These are phyloP conservation scores for Xanthia togata DNA, from an alignment of 2,888 invertebrate species.

Conservation along the genomic window DNA sequence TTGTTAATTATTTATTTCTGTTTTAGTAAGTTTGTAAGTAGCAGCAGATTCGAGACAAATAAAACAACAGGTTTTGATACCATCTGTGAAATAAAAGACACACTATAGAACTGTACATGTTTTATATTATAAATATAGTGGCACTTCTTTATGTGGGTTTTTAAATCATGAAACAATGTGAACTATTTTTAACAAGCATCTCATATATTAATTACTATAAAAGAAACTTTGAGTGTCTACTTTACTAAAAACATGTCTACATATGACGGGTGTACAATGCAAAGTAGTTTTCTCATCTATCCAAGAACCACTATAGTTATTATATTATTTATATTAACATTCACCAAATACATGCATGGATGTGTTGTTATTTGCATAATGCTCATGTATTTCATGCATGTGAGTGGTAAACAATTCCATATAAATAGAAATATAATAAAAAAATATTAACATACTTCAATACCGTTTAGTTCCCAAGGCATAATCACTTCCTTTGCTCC, in stretches of 20 bases:
- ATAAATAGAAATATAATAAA: conserved; percentile 67
- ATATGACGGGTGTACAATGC: not conserved
- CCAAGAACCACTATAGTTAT: conserved; percentile 29
- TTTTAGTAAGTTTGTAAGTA: conserved; percentile 1
- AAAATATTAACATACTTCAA: conserved; percentile 84
- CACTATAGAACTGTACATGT: conserved; percentile 18
- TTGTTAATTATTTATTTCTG: not conserved
- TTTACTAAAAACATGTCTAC: not conserved
- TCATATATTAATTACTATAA: not conserved
- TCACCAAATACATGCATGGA: conserved; percentile 62
- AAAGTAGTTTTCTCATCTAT: conserved; percentile 30
- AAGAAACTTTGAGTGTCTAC: not conserved
- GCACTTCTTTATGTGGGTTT: conserved; percentile 24
- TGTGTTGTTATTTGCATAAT: conserved; percentile 50
- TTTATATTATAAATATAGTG: conserved; percentile 6
- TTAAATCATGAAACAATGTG: not conserved
- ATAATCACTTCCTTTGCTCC: conserved; percentile 88
- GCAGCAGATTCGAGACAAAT: not conserved
- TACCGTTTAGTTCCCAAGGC: conserved; percentile 88
- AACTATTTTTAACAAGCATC: not conserved
- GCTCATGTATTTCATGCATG: conserved; percentile 60
- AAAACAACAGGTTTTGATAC: conserved; percentile 31
- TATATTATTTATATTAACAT: conserved; percentile 40
- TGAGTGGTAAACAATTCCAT: conserved; percentile 54
- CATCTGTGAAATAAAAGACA: conserved; percentile 16